Percentiles rank a stretch among this genome's conserved stretches.
Conservation (phyloP, 2,888 invertebrate genomes). For the Xestobium rufovillosum region DNA sequence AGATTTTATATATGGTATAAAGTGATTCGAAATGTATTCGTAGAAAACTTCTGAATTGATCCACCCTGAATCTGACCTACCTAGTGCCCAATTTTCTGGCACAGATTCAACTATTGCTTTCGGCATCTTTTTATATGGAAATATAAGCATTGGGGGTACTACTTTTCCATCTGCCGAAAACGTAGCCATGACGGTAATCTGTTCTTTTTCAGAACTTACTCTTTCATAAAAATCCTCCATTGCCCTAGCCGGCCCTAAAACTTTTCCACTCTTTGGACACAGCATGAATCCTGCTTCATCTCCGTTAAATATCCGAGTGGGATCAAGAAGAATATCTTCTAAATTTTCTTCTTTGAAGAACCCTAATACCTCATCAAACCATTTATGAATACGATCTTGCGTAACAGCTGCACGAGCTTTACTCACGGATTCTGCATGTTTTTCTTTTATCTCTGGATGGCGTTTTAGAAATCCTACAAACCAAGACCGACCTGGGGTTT, state of each 20-base stretch:
- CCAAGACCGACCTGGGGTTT: slow-evolving; percentile 4
- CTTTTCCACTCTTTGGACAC: slow-evolving; percentile 6
- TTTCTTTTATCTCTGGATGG: slow-evolving; percentile 10
- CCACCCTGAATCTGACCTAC: slow-evolving; percentile 16
- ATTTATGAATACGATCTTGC: slow-evolving; percentile 11
- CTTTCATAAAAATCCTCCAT: slow-evolving; percentile 8
- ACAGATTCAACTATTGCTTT: slow-evolving; percentile 12
- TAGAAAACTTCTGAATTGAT: slow-evolving; percentile 15
- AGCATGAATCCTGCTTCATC: slow-evolving; percentile 6
- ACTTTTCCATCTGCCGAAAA: slow-evolving; percentile 9
- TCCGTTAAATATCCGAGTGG: slow-evolving; percentile 5
- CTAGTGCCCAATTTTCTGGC: slow-evolving; percentile 14
- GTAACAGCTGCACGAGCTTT: slow-evolving; percentile 19
- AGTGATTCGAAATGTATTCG: slow-evolving; percentile 15
- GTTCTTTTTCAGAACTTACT: slow-evolving; percentile 7
- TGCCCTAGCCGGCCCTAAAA: slow-evolving; percentile 4
- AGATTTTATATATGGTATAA: slow-evolving; percentile 12
- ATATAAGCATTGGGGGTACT: slow-evolving; percentile 13
- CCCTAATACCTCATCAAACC: slow-evolving; percentile 9
- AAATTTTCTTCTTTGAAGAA: slow-evolving; percentile 8
- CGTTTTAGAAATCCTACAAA: slow-evolving; percentile 10
- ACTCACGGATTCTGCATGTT: slow-evolving; percentile 15
- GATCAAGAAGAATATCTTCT: neutral
- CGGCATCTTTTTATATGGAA: slow-evolving; percentile 11
- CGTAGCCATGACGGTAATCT: slow-evolving; percentile 5